Conservation (phyloP, 2,113 vertebrate species). For the Pteropus alecto region DNA sequence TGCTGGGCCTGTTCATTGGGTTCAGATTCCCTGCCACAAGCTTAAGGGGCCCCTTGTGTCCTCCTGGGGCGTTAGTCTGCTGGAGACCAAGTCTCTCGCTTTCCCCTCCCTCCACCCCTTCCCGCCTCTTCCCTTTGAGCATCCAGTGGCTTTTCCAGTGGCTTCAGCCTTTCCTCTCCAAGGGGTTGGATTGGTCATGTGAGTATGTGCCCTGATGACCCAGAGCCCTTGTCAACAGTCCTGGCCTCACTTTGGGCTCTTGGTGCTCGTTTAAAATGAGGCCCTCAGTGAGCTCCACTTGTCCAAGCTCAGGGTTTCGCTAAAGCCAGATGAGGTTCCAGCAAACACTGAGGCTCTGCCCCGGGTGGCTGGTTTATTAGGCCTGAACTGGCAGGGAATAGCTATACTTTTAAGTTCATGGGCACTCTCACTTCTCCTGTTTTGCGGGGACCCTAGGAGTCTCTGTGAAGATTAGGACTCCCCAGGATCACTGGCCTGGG, state of each 20-base stretch:
- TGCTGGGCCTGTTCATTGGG: neutral
- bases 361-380: neutral
- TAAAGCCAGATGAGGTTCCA: neutral
- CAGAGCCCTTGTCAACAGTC: neutral
- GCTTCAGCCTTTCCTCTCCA: neutral
- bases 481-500: neutral
- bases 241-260: neutral
- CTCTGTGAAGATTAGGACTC: neutral
- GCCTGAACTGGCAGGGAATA: neutral
- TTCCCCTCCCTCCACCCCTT: neutral
- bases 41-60: neutral
- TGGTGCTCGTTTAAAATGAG: neutral
- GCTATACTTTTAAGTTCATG: fast-evolving
- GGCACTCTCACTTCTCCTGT: neutral
- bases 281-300: neutral
- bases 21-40: neutral
- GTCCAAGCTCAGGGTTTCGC: neutral
- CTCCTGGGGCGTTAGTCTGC: neutral
- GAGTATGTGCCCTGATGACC: neutral
- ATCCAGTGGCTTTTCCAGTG: no score
- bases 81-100: neutral
- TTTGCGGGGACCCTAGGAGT: neutral
- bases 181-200: fast-evolving
- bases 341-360: neutral
- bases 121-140: neutral